A percentile compares a stretch with the other conserved stretches of the same genome.
phyloP scores from a whole-genome alignment of 2,113 vertebrate species.

The Alosa alosa region DNA sequence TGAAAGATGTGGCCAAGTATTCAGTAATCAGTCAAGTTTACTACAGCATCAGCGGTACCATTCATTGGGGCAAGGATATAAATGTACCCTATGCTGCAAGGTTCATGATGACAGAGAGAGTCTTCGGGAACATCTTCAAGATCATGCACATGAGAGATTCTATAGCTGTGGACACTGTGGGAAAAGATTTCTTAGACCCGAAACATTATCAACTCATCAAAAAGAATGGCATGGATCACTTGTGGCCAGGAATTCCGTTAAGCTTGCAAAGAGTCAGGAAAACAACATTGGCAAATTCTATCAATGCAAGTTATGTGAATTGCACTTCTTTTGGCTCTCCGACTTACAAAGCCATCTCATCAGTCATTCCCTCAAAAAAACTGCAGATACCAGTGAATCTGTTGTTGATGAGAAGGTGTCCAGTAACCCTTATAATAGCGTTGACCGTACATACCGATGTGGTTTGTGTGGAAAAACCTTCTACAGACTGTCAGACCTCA shows the following conservation, averaged over 20 bases:
- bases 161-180: slow-evolving; percentile 71
- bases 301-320: slow-evolving; percentile 69
- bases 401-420: slow-evolving; percentile 1
- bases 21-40: slow-evolving; percentile 67
- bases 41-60: slow-evolving; percentile 73
- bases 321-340: slow-evolving; percentile 75
- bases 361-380: slow-evolving; percentile 67
- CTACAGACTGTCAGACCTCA: slow-evolving; percentile 61
- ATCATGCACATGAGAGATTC: slow-evolving; percentile 68
- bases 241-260: slow-evolving; percentile 40
- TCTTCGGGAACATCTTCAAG: slow-evolving; percentile 67
- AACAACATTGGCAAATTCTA: slow-evolving; percentile 65
- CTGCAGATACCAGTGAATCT: slow-evolving; percentile 25
- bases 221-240: slow-evolving; percentile 62
- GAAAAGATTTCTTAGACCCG: slow-evolving; percentile 71
- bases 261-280: slow-evolving; percentile 55
- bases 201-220: slow-evolving; percentile 66
- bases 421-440: slow-evolving; percentile 7
- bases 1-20: slow-evolving; percentile 71
- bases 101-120: slow-evolving; percentile 63
- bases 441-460: slow-evolving; percentile 67
- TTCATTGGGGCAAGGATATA: slow-evolving; percentile 69
- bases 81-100: slow-evolving; percentile 75
- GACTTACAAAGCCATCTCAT: slow-evolving; percentile 73
- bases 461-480: slow-evolving; percentile 73